A percentile compares a stretch with the other conserved stretches of the same genome.
These are phyloP conservation scores for Stenotaenia linearis DNA, from an alignment of 2,888 invertebrate genomes.

Conservation along the genomic window DNA sequence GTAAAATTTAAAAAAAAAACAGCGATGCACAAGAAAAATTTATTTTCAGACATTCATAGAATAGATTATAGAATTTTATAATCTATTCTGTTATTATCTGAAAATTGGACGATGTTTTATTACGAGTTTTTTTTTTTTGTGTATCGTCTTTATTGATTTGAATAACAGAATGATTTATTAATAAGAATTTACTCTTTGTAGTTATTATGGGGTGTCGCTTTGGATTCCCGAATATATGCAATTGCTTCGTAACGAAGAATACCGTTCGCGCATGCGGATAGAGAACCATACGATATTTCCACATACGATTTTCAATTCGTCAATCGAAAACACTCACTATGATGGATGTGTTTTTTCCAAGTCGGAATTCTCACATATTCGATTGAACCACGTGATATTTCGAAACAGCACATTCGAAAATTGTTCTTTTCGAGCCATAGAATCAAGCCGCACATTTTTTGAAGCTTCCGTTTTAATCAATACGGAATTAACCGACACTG, in stretches of 20 bases:
- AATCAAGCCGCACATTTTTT: slow-evolving; percentile 64
- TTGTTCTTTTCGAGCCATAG: slow-evolving; percentile 64
- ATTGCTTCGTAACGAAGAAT: slow-evolving; percentile 48
- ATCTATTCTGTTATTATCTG: too few relatives aligned
- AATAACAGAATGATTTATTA: too few relatives aligned
- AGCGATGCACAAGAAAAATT: too few relatives aligned
- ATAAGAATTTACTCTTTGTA: slow-evolving; percentile 40
- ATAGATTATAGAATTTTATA: too few relatives aligned
- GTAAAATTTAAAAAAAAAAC: slow-evolving; percentile 40
- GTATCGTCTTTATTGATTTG: too few relatives aligned
- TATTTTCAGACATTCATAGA: not conserved
- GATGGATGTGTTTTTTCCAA: slow-evolving; percentile 57
- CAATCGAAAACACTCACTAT: slow-evolving; percentile 61
- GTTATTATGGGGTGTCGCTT: slow-evolving; percentile 55
- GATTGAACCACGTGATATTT: slow-evolving; percentile 67
- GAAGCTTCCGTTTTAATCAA: slow-evolving; percentile 55
- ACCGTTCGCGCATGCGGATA: slow-evolving; percentile 38
- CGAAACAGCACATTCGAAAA: slow-evolving; percentile 63
- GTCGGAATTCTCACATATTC: slow-evolving; percentile 61
- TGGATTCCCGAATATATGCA: slow-evolving; percentile 57
- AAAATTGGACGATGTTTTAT: too few relatives aligned
- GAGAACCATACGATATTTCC: slow-evolving; percentile 38
- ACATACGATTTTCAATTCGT: slow-evolving; percentile 54
- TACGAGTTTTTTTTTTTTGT: too few relatives aligned
- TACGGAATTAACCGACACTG: slow-evolving; percentile 64